These are phyloP conservation scores for Rhaphigaster nebulosa DNA, from an alignment of 2,888 invertebrate genomes.

Conservation along the genomic window DNA sequence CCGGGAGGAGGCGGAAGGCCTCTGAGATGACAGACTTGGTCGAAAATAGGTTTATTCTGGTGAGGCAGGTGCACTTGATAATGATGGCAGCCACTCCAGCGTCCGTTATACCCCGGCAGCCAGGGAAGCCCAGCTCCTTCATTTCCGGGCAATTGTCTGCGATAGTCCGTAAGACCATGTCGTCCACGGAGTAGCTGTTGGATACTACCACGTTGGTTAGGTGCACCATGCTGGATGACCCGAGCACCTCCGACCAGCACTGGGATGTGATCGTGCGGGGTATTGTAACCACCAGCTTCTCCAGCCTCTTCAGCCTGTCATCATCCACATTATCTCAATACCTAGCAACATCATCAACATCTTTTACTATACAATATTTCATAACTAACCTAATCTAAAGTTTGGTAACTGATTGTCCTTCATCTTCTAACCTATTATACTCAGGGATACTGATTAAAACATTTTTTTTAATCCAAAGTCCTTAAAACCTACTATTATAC, in stretches of 20 bases:
- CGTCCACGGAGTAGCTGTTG: constrained; percentile 61
- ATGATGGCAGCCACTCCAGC: constrained; percentile 55
- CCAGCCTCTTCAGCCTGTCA: constrained; percentile 57
- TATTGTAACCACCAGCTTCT: constrained; percentile 61
- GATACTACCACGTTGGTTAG: constrained; percentile 57
- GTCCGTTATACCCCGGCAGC: constrained; percentile 60
- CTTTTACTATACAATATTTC: constrained; percentile 20
- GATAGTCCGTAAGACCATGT: constrained; percentile 57
- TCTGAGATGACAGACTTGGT: constrained; percentile 60
- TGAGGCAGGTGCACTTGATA: constrained; percentile 56
- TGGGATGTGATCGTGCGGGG: constrained; percentile 60
- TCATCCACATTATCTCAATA: constrained; percentile 50
- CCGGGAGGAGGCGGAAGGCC: constrained; percentile 61
- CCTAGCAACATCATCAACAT: constrained; percentile 28
- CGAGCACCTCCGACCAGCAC: constrained; percentile 59
- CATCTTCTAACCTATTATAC: not conserved
- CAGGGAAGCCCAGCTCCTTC: constrained; percentile 58
- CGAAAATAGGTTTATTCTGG: constrained; percentile 61
- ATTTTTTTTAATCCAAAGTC: not conserved
- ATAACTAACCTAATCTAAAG: not conserved
- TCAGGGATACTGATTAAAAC: not conserved
- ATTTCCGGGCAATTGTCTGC: constrained; percentile 47
- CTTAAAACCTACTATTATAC: not conserved
- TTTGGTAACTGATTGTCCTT: not conserved
- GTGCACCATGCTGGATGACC: not conserved